phyloP scores from a whole-genome alignment of 92 coral and sea anemone species.

The Virgularia gustaviana region DNA sequence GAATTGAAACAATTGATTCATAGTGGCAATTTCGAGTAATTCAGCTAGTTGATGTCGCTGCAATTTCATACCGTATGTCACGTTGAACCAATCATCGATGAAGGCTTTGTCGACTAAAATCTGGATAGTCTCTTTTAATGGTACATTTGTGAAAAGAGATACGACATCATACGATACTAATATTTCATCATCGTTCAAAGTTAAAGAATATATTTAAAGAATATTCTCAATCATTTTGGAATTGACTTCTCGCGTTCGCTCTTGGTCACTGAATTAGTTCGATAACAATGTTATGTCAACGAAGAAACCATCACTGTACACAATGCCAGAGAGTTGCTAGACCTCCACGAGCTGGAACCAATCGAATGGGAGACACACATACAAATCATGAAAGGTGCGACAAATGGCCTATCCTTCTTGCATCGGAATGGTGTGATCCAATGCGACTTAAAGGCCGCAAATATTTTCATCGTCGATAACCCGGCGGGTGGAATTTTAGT shows the following conservation, averaged over 20 bases:
- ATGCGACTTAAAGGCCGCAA: slow-evolving; percentile 42
- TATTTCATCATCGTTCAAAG: too few species aligned
- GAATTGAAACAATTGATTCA: slow-evolving; percentile 7
- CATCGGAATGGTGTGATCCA: slow-evolving; percentile 22
- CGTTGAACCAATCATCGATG: slow-evolving; percentile 12
- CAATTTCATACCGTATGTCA: background rate
- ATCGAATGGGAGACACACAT: slow-evolving; percentile 6
- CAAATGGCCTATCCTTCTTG: slow-evolving; percentile 28
- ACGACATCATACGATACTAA: background rate
- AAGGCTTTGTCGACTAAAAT: slow-evolving; percentile 1
- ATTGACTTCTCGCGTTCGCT: slow-evolving; percentile 37
- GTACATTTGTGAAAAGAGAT: slow-evolving; percentile 22
- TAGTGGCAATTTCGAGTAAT: background rate
- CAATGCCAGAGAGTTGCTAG: slow-evolving; percentile 42
- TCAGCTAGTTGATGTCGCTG: background rate
- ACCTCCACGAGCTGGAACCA: slow-evolving; percentile 23
- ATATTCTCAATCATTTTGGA: slow-evolving; percentile 29
- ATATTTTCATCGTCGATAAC: slow-evolving; percentile 41
- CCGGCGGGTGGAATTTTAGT: slow-evolving; percentile 23
- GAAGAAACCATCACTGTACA: slow-evolving; percentile 7
- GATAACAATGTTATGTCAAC: slow-evolving; percentile 16
- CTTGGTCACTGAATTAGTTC: slow-evolving; percentile 31
- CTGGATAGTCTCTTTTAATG: slow-evolving; percentile 2
- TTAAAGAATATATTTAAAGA: too few species aligned
- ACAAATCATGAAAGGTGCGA: slow-evolving; percentile 22